These are phyloP conservation scores for Psephotus haematonotus DNA, from an alignment of 2,113 vertebrate species.

Conservation along the genomic window DNA sequence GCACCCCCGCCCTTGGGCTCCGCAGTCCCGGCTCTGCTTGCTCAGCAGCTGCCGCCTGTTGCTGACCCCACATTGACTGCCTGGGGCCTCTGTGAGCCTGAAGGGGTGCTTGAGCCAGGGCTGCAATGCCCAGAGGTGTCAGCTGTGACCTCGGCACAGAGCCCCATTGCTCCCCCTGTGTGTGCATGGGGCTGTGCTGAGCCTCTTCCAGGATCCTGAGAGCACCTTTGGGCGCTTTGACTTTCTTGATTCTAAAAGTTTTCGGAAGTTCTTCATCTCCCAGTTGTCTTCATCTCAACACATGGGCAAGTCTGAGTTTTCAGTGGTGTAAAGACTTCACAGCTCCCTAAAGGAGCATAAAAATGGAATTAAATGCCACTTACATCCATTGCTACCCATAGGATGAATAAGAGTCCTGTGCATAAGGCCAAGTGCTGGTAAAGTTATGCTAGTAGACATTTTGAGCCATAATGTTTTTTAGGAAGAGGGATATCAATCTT, in stretches of 20 bases:
- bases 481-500: neutral
- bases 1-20: neutral
- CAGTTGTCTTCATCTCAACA: neutral
- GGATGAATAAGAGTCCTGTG: neutral
- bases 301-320: neutral
- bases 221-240: fast-evolving
- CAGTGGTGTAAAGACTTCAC: neutral
- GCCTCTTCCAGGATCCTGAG: neutral
- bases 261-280: neutral
- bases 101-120: fast-evolving
- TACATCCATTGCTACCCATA: neutral
- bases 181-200: neutral
- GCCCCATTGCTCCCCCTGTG: neutral
- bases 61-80: neutral
- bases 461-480: neutral
- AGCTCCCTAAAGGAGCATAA: neutral
- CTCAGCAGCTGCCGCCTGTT: fast-evolving
- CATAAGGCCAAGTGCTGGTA: neutral
- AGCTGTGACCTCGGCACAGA: neutral
- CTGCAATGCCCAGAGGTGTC: neutral
- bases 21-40: fast-evolving
- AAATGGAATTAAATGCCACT: neutral
- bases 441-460: neutral
- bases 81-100: too few relatives aligned
- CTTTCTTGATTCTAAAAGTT: neutral